Evolutionary conservation across 2,113 vertebrate genomes (phyloP).

Genomic region (Stegostoma tigrinum): DNA sequence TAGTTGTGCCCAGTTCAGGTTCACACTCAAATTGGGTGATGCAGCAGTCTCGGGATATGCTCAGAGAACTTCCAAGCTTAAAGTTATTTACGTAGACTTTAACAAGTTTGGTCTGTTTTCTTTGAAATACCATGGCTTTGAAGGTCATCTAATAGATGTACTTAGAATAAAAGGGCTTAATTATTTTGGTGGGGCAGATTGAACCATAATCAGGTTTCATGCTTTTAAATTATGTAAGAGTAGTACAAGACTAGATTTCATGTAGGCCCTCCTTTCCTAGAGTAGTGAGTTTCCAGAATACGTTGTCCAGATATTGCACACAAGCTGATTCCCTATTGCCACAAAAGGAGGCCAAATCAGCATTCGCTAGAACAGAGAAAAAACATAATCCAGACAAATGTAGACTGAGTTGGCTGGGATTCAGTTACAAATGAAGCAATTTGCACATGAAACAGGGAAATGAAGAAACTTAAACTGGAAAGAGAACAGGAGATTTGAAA

Average conservation of each 20-base stretch:
- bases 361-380: neutral
- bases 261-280: neutral
- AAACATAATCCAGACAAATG: too few relatives aligned
- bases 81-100: neutral
- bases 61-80: neutral
- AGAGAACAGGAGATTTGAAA: too few relatives aligned
- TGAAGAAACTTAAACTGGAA: too few relatives aligned
- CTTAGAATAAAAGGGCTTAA: neutral
- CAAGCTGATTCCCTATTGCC: neutral
- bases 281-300: neutral
- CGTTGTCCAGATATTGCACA: neutral
- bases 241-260: neutral
- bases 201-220: neutral
- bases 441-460: too few relatives aligned
- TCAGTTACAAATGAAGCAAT: too few relatives aligned
- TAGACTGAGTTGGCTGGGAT: too few relatives aligned
- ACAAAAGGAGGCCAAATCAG: neutral
- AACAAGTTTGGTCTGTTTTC: neutral
- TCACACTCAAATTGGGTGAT: neutral
- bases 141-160: neutral
- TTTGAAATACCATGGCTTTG: neutral
- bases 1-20: neutral
- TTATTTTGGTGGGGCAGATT: neutral
- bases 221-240: neutral
- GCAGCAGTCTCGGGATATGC: neutral